These are phyloP conservation scores for Netta rufina DNA, from an alignment of 2,797 vertebrate genomes.

Conservation along the genomic window DNA sequence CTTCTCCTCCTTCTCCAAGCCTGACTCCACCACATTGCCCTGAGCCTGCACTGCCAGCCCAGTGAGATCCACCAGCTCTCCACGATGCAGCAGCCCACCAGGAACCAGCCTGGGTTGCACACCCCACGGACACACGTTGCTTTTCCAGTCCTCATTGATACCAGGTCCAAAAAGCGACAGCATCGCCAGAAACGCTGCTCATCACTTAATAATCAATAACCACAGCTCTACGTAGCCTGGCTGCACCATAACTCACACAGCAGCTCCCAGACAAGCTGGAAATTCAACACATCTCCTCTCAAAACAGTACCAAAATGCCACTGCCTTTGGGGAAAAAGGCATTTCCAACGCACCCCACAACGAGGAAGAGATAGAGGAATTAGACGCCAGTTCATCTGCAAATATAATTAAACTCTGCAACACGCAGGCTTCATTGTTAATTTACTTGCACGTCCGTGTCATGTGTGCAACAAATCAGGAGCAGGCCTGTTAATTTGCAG, in stretches of 20 bases:
- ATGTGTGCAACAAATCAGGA: conserved; percentile 48
- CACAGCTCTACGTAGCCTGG: rapidly evolving
- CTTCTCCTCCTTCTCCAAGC: neutral
- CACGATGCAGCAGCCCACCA: neutral
- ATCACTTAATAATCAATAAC: neutral
- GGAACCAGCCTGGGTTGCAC: neutral
- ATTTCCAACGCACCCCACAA: neutral
- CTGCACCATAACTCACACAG: neutral
- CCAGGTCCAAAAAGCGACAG: neutral
- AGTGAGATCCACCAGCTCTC: no score
- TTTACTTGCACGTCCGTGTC: conserved; percentile 43
- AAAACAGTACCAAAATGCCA: neutral
- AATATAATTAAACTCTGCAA: conserved; percentile 65
- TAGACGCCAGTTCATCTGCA: conserved; percentile 59
- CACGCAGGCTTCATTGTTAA: conserved; percentile 50
- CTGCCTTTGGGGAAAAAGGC: neutral
- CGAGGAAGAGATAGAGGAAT: conserved; percentile 15
- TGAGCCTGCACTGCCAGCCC: no score
- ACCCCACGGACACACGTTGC: neutral
- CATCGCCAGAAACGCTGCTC: neutral
- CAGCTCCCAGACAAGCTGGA: neutral
- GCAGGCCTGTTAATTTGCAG: conserved; percentile 47
- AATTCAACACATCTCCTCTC: neutral
- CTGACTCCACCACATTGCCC: no score
- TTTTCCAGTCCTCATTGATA: neutral